Evolutionary conservation across 2,113 vertebrate species (phyloP).

Genomic region (Hippocampus guttulatus): DNA sequence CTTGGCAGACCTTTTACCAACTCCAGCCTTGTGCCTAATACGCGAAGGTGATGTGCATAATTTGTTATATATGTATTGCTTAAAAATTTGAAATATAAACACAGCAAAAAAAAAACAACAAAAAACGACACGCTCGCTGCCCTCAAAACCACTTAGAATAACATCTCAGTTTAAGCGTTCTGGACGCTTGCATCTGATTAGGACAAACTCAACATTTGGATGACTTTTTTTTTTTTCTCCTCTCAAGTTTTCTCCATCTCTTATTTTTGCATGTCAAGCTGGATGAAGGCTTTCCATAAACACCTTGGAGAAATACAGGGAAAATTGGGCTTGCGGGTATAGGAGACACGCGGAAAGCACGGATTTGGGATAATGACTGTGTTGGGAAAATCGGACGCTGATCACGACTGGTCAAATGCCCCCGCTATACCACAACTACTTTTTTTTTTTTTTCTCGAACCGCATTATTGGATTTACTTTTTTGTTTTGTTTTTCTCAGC

Average conservation of each 20-base stretch:
- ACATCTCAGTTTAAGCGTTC: conserved; percentile 56
- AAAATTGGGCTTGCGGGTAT: conserved; percentile 49
- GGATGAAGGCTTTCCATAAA: conserved; percentile 64
- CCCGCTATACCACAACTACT: conserved; percentile 16
- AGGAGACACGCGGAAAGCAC: conserved; percentile 27
- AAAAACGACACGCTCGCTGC: conserved; percentile 45
- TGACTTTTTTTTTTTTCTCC: conserved; percentile 13
- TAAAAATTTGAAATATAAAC: conserved; percentile 65
- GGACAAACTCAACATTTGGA: conserved; percentile 41
- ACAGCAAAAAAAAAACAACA: conserved; percentile 30
- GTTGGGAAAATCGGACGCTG: conserved; percentile 38
- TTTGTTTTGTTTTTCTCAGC: conserved; percentile 1
- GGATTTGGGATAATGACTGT: conserved; percentile 39
- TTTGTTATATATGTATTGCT: conserved; percentile 71
- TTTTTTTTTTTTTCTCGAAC: conserved; percentile 19
- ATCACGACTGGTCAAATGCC: conserved; percentile 14
- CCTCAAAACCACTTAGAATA: conserved; percentile 65
- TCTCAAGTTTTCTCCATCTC: conserved; percentile 15
- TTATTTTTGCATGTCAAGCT: conserved; percentile 39
- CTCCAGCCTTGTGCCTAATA: conserved; percentile 59
- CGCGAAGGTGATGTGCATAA: conserved; percentile 72
- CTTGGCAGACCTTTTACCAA: conserved; percentile 61
- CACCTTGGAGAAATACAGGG: conserved; percentile 50
- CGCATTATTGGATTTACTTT: conserved; percentile 46
- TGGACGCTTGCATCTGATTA: conserved; percentile 63